These are phyloP conservation scores for Crenichthys baileyi DNA, from an alignment of 2,797 vertebrate species.

Conservation along the genomic window DNA sequence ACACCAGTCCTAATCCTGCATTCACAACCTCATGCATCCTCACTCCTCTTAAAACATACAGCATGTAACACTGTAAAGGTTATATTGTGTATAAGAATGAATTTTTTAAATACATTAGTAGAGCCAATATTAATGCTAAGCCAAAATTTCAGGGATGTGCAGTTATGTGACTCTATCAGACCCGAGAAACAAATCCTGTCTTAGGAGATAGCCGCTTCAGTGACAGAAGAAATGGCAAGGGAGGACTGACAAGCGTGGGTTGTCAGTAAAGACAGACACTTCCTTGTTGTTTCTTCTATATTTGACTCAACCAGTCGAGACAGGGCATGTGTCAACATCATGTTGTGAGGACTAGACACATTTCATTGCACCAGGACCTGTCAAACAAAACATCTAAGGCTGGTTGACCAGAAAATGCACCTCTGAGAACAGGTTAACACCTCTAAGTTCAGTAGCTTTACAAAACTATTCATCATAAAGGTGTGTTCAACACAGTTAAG, in stretches of 20 bases:
- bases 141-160: slow-evolving; percentile 25
- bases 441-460: slow-evolving; percentile 16
- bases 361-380: slow-evolving; percentile 55
- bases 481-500: background rate
- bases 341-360: slow-evolving; percentile 51
- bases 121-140: slow-evolving; percentile 31
- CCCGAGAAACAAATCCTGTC: slow-evolving; percentile 7
- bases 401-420: slow-evolving; percentile 19
- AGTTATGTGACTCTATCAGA: slow-evolving; percentile 33
- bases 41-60: slow-evolving; percentile 50
- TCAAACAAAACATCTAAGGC: slow-evolving; percentile 52
- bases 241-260: slow-evolving; percentile 55
- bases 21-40: slow-evolving; percentile 58
- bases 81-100: slow-evolving; percentile 20
- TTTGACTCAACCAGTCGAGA: slow-evolving; percentile 51
- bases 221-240: slow-evolving; percentile 19
- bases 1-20: slow-evolving; percentile 61
- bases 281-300: slow-evolving; percentile 57
- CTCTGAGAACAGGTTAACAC: slow-evolving; percentile 33
- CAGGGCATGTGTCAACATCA: slow-evolving; percentile 53
- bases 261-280: slow-evolving; percentile 65
- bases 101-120: slow-evolving; percentile 30
- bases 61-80: slow-evolving; percentile 10
- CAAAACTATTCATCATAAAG: background rate
- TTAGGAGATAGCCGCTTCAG: slow-evolving; percentile 45